Evolutionary conservation across 2,888 invertebrate genomes (phyloP).

Genomic region (Stegophylla sp.): DNA sequence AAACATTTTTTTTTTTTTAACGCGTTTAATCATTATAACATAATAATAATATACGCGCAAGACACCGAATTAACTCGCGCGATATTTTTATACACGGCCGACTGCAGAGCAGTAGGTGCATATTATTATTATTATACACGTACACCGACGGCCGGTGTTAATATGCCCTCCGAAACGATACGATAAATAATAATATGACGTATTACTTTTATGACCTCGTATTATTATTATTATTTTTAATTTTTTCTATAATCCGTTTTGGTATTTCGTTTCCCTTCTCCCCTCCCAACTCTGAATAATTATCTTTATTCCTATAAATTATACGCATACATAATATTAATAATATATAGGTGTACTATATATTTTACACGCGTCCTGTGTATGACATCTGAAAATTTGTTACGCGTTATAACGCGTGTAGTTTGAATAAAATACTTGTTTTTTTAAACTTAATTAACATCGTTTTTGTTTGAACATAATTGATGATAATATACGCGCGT

Average conservation of each 20-base stretch:
- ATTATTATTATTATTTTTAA: background rate
- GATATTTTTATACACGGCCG: background rate
- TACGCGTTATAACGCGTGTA: background rate
- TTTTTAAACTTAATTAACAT: slow-evolving; percentile 12
- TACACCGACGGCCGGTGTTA: slow-evolving; percentile 2
- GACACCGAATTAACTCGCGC: background rate
- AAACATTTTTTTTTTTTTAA: no score
- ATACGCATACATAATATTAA: background rate
- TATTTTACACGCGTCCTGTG: no score
- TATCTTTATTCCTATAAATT: slow-evolving; percentile 7
- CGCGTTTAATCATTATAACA: no score
- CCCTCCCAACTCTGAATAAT: slow-evolving; percentile 16
- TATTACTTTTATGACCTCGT: slow-evolving; percentile 32
- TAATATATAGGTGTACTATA: no score
- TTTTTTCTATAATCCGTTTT: slow-evolving; percentile 14
- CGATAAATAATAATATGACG: slow-evolving; percentile 33
- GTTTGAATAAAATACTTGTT: slow-evolving; percentile 32
- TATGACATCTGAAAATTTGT: background rate
- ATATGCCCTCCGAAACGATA: slow-evolving; percentile 8
- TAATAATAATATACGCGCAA: background rate
- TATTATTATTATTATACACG: no score
- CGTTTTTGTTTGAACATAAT: background rate
- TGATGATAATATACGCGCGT: background rate
- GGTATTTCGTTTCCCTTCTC: slow-evolving; percentile 12
- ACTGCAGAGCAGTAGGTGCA: no score